Evolutionary conservation across 2,113 vertebrate genomes (phyloP).

Genomic region (Rallus limicola): DNA sequence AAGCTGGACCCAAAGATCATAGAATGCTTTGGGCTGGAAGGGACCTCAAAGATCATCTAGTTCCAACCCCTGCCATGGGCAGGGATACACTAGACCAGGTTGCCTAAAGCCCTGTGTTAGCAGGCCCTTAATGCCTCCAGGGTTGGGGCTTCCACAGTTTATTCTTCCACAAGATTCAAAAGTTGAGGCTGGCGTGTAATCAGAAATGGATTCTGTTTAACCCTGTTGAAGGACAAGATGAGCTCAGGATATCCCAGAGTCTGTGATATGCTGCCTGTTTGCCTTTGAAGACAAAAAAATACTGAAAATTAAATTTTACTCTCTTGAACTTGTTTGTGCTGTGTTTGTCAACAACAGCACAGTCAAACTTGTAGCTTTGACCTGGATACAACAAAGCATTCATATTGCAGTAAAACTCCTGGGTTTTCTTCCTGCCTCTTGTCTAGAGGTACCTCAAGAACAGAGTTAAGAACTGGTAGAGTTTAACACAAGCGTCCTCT

Average conservation of each 20-base stretch:
- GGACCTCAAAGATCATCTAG: too few species aligned
- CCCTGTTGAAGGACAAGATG: neutral
- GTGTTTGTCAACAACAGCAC: neutral
- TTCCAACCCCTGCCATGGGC: too few species aligned
- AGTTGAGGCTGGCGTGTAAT: neutral
- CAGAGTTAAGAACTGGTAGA: neutral
- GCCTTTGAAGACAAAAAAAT: neutral
- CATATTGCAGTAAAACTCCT: neutral
- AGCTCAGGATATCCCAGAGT: neutral
- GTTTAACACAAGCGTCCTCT: neutral
- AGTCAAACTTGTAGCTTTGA: neutral
- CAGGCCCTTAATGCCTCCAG: too few species aligned
- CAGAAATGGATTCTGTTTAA: neutral
- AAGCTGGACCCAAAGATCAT: neutral
- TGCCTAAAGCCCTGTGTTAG: too few species aligned
- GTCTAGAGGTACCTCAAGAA: neutral
- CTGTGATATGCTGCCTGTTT: neutral
- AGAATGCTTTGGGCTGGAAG: too few species aligned
- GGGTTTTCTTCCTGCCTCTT: neutral
- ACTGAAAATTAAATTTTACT: neutral
- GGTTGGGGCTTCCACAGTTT: too few species aligned
- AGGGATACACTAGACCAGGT: too few species aligned
- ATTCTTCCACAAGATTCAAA: neutral
- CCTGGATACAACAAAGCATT: neutral
- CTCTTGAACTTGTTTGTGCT: neutral